A percentile compares a stretch with the other conserved stretches of the same genome.
Evolutionary conservation across 2,888 invertebrate genomes (phyloP).

Genomic region (Apoderus coryli): DNA sequence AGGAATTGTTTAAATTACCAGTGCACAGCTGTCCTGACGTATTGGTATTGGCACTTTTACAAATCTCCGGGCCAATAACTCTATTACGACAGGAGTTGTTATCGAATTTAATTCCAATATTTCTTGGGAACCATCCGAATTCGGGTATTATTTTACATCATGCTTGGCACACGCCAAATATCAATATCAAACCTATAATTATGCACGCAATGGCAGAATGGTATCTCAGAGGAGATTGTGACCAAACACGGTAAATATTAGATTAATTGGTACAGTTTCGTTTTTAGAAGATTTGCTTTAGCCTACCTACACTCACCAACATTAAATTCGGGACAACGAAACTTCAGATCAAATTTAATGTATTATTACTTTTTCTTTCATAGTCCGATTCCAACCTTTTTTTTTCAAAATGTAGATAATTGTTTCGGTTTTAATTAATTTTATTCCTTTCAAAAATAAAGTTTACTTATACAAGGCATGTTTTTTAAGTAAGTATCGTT

Average conservation of each 20-base stretch:
- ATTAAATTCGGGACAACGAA: too few species aligned
- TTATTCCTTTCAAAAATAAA: too few species aligned
- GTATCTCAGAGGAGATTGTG: conserved; percentile 85
- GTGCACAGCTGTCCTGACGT: conserved; percentile 91
- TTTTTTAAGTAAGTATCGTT: too few species aligned
- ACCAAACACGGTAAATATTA: conserved; percentile 55
- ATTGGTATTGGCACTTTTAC: conserved; percentile 73
- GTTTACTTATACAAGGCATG: too few species aligned
- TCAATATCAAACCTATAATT: conserved; percentile 62
- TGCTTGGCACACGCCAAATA: conserved; percentile 78
- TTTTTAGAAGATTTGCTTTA: too few species aligned
- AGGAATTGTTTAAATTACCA: conserved; percentile 80
- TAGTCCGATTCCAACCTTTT: too few species aligned
- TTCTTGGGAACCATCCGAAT: conserved; percentile 91
- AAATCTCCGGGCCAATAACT: conserved; percentile 69
- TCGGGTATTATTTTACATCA: conserved; percentile 91
- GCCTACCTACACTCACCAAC: too few species aligned
- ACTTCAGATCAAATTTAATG: too few species aligned
- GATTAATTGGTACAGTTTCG: too few species aligned
- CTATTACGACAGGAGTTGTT: conserved; percentile 75
- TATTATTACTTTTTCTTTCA: too few species aligned
- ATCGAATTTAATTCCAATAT: conserved; percentile 77
- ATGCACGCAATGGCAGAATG: conserved; percentile 97
- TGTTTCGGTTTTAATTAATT: too few species aligned
- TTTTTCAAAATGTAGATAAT: too few species aligned